A percentile compares a stretch with the other conserved stretches of the same genome.
These are phyloP conservation scores for Odontophorus gujanensis DNA, from an alignment of 2,113 vertebrate species.

Conservation along the genomic window DNA sequence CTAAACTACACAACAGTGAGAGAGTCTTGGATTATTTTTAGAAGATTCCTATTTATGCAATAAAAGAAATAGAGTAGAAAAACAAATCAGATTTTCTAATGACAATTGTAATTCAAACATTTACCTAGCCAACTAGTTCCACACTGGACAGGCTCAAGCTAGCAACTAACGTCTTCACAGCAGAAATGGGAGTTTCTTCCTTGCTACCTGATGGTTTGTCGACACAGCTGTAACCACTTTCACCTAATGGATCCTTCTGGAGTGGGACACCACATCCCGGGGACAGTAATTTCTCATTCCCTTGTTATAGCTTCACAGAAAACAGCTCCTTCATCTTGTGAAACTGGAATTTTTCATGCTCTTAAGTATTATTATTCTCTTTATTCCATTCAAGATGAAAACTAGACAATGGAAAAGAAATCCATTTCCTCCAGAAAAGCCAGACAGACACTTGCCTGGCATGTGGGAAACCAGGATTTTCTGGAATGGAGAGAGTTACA, in stretches of 20 bases:
- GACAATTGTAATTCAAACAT: neutral
- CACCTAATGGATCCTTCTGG: neutral
- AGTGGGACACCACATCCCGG: neutral
- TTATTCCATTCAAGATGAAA: neutral
- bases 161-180: neutral
- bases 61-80: neutral
- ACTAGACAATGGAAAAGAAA: neutral
- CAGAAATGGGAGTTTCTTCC: neutral
- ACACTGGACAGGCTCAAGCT: neutral
- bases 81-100: neutral
- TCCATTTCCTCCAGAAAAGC: neutral
- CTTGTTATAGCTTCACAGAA: neutral
- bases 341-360: neutral
- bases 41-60: constrained; percentile 13
- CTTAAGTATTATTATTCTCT: neutral
- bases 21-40: constrained; percentile 9
- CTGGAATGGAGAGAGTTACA: neutral
- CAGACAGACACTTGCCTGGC: neutral
- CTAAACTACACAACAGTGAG: neutral
- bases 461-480: neutral
- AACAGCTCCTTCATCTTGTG: fast-evolving
- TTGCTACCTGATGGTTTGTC: neutral
- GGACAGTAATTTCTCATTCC: neutral
- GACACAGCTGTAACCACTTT: neutral
- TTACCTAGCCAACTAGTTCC: neutral